Evolutionary conservation across 2,888 invertebrate genomes (phyloP), one percentile per base, ranked within the genome.

Genomic region (Athalia cordata): DNA sequence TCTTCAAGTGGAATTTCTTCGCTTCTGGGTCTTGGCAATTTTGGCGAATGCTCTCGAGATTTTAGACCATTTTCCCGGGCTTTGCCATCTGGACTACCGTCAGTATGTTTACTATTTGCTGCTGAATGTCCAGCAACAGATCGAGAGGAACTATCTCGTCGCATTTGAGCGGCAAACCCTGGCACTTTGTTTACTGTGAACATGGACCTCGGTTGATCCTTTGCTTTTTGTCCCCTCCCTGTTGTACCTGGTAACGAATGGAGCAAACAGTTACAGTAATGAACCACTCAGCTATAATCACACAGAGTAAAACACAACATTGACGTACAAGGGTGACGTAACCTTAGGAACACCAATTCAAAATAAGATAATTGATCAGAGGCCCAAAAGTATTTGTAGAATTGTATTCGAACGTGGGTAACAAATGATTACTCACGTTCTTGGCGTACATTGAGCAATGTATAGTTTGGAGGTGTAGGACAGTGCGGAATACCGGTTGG

Each of bases 1-100:
- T 96, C 94, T 85, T 96, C 96, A 62, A 96, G 89, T 0, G 96
- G 96, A 66, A 96, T 96, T 84, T 96, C 96, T 86, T 96, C 95
- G 45, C 94, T 95, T 79, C 95, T 92, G 0, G 96, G 94, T 59
- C 96, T 91, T 0, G 95, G 95, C 91, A 93, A 92, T 80, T 93
- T 92, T 0, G 94, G 94, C n/a, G 96, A 96, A 13, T 92, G 92
- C 43, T 96, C 95, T 5, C 96, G 91, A 0, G 95, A 95, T 2
- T 93, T 92, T 59, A 91, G 90, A 1, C 91, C 87, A 45, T 85
- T 87, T 67, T 89, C 83, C 6, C 80, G n/a, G 4, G 77, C 4
- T 61, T 85, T 85, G 5, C 83, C 83, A 2, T 70, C 82, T 1
- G 80, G 13, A 74, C 50, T 82, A 11, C 80, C 83, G 13, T 86